A percentile compares a stretch with the other conserved stretches of the same genome.
These are phyloP conservation scores for Podarcis muralis DNA, from an alignment of 2,113 vertebrate species.

Conservation along the genomic window DNA sequence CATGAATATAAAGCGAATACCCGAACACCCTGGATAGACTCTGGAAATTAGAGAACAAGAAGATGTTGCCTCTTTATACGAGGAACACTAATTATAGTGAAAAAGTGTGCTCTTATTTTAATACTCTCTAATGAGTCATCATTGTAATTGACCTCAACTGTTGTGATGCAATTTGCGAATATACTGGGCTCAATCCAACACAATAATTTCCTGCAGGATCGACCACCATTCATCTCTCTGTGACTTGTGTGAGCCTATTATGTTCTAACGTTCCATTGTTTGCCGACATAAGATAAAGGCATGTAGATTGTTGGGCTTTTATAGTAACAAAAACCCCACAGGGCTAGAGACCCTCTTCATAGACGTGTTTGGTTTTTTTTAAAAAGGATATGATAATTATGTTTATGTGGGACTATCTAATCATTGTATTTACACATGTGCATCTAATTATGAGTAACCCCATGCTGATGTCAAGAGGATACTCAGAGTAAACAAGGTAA, in stretches of 20 bases:
- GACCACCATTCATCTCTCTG: not conserved
- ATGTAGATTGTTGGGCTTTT: conserved; percentile 42
- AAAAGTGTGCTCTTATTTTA: conserved; percentile 55
- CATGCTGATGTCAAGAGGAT: conserved; percentile 75
- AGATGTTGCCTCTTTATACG: conserved; percentile 39
- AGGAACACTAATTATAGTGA: conserved; percentile 53
- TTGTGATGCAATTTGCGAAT: conserved; percentile 48
- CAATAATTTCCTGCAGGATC: not conserved
- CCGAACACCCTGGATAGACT: conserved; percentile 32
- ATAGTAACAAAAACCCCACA: conserved; percentile 15
- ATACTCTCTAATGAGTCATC: conserved; percentile 59
- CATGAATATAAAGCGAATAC: conserved; percentile 23
- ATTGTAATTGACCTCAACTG: conserved; percentile 58
- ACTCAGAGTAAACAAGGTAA: conserved; percentile 62
- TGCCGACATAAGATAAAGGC: conserved; percentile 40
- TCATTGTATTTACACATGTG: conserved; percentile 69
- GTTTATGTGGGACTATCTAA: conserved; percentile 71
- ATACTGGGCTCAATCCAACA: conserved; percentile 6
- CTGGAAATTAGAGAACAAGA: conserved; percentile 39
- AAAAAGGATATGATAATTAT: conserved; percentile 62
- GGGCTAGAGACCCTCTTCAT: conserved; percentile 23
- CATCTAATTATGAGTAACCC: conserved; percentile 66
- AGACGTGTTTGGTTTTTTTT: conserved; percentile 16
- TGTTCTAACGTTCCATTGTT: conserved; percentile 41
- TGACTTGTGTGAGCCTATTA: not conserved